A percentile compares a stretch with the other conserved stretches of the same genome.
Conservation (phyloP, 1,140 invertebrate genomes). For the Ceratina japonica region DNA sequence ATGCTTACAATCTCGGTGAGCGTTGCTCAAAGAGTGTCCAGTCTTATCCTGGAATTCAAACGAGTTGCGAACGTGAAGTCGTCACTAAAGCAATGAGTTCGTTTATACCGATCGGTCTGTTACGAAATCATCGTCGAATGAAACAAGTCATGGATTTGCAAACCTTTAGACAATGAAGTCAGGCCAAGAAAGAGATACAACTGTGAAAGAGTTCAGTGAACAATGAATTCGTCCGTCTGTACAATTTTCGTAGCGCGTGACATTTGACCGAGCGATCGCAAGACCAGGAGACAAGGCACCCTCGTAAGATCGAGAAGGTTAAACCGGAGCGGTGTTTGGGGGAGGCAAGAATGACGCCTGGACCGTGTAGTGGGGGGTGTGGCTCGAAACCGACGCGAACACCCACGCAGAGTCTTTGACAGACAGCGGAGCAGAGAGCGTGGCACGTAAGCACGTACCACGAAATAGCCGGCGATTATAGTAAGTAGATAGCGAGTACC, state of each 20-base stretch:
- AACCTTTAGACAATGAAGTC: no score
- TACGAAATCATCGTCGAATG: no score
- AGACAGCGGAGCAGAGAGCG: not conserved
- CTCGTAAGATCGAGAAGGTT: conserved; percentile 2
- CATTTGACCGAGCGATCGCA: no score
- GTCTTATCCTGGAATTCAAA: not conserved
- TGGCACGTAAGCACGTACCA: not conserved
- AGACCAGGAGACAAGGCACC: no score
- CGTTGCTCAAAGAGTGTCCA: not conserved
- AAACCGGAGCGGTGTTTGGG: not conserved
- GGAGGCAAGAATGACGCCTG: conserved; percentile 38
- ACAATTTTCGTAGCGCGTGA: not conserved
- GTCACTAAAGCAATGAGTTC: no score
- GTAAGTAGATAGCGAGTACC: conserved; percentile 33
- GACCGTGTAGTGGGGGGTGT: conserved; percentile 39
- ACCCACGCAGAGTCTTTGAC: conserved; percentile 47
- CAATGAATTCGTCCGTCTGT: not conserved
- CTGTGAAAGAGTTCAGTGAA: not conserved
- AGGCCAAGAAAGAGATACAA: not conserved
- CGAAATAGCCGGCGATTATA: conserved; percentile 8
- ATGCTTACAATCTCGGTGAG: not conserved
- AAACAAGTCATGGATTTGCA: no score
- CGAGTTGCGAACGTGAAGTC: not conserved
- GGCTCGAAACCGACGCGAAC: conserved; percentile 37
- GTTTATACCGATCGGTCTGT: no score